Conservation (phyloP, 2,113 vertebrate species). For the Anhinga anhinga region DNA sequence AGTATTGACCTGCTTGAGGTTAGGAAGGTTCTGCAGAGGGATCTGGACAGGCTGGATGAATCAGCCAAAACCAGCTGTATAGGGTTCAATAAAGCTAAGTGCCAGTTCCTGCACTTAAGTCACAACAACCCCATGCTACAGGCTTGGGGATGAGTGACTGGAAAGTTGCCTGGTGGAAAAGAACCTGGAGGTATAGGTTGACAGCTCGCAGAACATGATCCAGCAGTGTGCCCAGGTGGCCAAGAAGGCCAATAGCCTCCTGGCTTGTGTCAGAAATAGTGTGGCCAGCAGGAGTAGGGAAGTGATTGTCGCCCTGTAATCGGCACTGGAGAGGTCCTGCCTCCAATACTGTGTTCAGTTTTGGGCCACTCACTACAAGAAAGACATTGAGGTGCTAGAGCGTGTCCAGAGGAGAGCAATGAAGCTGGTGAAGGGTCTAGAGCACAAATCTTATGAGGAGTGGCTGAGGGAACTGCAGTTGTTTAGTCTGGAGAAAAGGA, state of each 20-base stretch:
- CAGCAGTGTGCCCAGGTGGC: neutral
- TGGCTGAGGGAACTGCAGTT: neutral
- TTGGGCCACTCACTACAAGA: neutral
- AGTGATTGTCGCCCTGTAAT: neutral
- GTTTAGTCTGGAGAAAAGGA: neutral
- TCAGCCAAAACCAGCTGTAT: neutral
- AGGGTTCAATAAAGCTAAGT: neutral
- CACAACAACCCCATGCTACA: neutral
- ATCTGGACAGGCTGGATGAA: neutral
- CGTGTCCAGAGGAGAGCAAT: neutral
- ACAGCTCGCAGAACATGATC: neutral
- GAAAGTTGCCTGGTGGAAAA: neutral
- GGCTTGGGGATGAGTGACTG: neutral
- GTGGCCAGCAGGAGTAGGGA: neutral
- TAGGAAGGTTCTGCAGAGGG: neutral
- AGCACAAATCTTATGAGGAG: neutral
- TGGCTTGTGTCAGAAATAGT: neutral
- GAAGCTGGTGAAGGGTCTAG: too few species aligned
- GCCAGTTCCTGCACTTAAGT: neutral
- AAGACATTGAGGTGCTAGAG: neutral
- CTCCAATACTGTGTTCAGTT: neutral
- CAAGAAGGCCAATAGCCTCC: neutral
- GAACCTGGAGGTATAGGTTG: accelerated
- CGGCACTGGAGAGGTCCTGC: accelerated
- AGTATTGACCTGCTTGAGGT: neutral